phyloP scores from a whole-genome alignment of 2,888 invertebrate species.

The Aphodius granarius region DNA sequence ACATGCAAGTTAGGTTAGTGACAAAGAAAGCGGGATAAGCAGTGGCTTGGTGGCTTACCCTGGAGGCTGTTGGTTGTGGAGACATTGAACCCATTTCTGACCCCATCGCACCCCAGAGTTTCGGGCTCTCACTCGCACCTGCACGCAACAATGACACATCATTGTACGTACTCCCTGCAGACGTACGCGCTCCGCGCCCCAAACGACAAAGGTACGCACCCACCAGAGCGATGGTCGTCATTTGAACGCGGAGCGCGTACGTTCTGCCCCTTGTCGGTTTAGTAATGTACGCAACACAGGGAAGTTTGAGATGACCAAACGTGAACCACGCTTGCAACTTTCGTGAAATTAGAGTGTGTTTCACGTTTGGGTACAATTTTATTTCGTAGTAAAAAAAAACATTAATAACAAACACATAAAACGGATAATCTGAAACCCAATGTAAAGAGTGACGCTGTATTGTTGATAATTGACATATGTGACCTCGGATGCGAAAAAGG shows the following conservation, averaged over 20 bases:
- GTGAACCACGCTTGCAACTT: background rate
- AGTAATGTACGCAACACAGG: constrained; percentile 32
- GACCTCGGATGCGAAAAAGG: no score
- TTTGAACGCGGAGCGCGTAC: constrained; percentile 38
- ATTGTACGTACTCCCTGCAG: constrained; percentile 52
- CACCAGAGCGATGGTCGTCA: background rate
- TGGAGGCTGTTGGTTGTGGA: constrained; percentile 60
- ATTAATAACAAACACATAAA: constrained; percentile 21
- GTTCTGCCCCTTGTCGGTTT: constrained; percentile 46
- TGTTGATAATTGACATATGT: background rate
- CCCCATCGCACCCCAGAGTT: constrained; percentile 59
- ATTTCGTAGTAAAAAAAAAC: constrained; percentile 10
- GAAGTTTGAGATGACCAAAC: background rate
- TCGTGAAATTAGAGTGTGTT: background rate
- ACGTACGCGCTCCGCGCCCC: constrained; percentile 50
- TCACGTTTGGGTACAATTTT: background rate
- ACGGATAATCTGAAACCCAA: constrained; percentile 11
- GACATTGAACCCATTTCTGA: constrained; percentile 59
- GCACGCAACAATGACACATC: constrained; percentile 56
- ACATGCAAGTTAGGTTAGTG: constrained; percentile 36
- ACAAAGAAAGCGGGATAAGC: constrained; percentile 45
- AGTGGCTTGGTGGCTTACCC: constrained; percentile 58
- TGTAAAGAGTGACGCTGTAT: background rate
- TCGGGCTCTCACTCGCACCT: constrained; percentile 60
- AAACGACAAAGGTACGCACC: no score